Conservation (phyloP, 2,888 invertebrate genomes). For the Cheilosia scutellata region DNA sequence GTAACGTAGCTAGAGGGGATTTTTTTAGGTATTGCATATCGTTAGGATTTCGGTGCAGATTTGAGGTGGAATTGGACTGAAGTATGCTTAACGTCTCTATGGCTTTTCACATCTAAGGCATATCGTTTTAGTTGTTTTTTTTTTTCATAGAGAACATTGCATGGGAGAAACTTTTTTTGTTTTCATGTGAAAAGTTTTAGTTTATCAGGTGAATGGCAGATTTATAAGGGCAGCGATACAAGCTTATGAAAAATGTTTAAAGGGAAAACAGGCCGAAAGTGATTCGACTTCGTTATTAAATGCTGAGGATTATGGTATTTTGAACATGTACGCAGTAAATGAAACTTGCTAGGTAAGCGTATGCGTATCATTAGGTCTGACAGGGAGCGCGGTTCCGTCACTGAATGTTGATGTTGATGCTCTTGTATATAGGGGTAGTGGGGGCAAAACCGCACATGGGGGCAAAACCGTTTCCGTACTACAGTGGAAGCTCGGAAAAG, state of each 20-base stretch:
- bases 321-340: too few species aligned
- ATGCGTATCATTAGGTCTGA: too few species aligned
- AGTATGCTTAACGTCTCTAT: conserved; percentile 61
- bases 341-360: too few species aligned
- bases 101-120: conserved; percentile 55
- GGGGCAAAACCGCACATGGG: too few species aligned
- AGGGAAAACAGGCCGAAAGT: background rate
- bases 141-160: background rate
- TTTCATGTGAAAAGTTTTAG: conserved; percentile 65
- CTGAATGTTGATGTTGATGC: too few species aligned
- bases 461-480: too few species aligned
- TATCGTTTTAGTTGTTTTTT: conserved; percentile 29
- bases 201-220: conserved; percentile 71
- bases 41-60: conserved; percentile 68
- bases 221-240: conserved; percentile 51
- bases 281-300: too few species aligned
- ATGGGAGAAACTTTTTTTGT: conserved; percentile 35
- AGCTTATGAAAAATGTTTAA: conserved; percentile 40
- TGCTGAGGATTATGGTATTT: too few species aligned
- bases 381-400: too few species aligned
- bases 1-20: conserved; percentile 9
- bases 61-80: conserved; percentile 74
- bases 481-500: too few species aligned
- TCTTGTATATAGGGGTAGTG: too few species aligned
- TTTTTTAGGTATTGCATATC: conserved; percentile 44